Percentiles rank a stretch among this genome's conserved stretches.
phyloP scores from a whole-genome alignment of 2,888 invertebrate species.

The Abscondita cerata region DNA sequence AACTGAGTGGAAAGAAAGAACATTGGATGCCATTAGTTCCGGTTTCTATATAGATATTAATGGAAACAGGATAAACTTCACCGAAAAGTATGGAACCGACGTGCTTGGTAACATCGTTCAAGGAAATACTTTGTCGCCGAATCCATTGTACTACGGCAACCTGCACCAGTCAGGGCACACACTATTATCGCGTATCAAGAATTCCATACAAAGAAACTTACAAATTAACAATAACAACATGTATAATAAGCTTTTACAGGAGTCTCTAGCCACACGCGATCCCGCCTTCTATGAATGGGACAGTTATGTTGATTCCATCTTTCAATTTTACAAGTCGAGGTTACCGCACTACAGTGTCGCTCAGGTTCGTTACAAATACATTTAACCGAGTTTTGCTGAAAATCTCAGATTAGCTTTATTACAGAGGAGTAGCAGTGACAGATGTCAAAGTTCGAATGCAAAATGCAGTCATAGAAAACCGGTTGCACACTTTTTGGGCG shows the following conservation, averaged over 20 bases:
- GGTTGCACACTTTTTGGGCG: conserved; percentile 78
- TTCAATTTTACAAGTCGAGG: conserved; percentile 75
- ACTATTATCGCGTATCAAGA: conserved; percentile 77
- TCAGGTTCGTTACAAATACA: conserved; percentile 65
- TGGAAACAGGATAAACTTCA: conserved; percentile 65
- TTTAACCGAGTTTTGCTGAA: too few species aligned
- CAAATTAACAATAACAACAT: too few species aligned
- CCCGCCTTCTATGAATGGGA: conserved; percentile 89
- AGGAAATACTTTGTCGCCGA: conserved; percentile 72
- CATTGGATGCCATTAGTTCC: conserved; percentile 74
- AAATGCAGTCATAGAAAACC: conserved; percentile 64
- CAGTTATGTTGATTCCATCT: conserved; percentile 78
- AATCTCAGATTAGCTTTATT: conserved; percentile 68
- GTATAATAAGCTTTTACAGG: too few species aligned
- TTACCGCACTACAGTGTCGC: conserved; percentile 69
- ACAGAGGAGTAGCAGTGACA: conserved; percentile 68
- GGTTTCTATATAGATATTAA: conserved; percentile 62
- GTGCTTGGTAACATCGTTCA: conserved; percentile 82
- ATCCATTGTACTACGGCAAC: conserved; percentile 76
- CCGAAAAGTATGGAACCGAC: conserved; percentile 77
- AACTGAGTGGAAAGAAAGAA: conserved; percentile 78
- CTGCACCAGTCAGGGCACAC: conserved; percentile 85
- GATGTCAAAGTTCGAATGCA: conserved; percentile 63
- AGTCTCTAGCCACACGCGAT: conserved; percentile 87
- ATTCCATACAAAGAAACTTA: conserved; percentile 79